Evolutionary conservation across 2,797 vertebrate genomes (phyloP).

Genomic region (Pseudochirops corinnae): DNA sequence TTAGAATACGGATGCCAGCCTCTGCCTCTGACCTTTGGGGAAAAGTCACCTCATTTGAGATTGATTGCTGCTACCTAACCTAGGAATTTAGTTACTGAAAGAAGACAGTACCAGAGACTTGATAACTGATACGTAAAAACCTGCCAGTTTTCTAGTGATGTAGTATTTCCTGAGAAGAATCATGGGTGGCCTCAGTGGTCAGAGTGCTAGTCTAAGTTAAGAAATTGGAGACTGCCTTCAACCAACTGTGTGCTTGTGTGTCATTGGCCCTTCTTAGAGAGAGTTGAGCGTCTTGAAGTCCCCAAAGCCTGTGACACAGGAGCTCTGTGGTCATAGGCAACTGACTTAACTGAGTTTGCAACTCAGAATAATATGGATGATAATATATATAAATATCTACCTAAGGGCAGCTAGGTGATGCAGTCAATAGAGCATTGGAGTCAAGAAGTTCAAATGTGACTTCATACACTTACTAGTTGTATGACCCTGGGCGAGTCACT

Average conservation of each 20-base stretch:
- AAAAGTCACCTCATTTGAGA: not conserved
- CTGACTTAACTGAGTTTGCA: not conserved
- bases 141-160: not conserved
- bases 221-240: not conserved
- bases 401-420: not conserved
- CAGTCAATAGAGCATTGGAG: not conserved
- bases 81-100: not conserved
- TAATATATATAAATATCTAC: not conserved
- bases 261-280: not conserved
- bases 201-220: not conserved
- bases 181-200: not conserved
- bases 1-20: not conserved
- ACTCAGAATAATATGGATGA: not conserved
- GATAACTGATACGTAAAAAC: not conserved
- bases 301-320: not conserved
- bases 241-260: not conserved
- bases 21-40: not conserved
- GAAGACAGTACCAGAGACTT: not conserved
- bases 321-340: not conserved
- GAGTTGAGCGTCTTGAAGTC: not conserved
- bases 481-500: not conserved
- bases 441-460: not conserved
- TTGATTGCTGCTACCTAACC: not conserved
- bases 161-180: not conserved
- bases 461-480: not conserved